A percentile compares a stretch with the other conserved stretches of the same genome.
These are phyloP conservation scores for Grammomys surdaster DNA, from an alignment of 2,113 vertebrate species.

Conservation along the genomic window DNA sequence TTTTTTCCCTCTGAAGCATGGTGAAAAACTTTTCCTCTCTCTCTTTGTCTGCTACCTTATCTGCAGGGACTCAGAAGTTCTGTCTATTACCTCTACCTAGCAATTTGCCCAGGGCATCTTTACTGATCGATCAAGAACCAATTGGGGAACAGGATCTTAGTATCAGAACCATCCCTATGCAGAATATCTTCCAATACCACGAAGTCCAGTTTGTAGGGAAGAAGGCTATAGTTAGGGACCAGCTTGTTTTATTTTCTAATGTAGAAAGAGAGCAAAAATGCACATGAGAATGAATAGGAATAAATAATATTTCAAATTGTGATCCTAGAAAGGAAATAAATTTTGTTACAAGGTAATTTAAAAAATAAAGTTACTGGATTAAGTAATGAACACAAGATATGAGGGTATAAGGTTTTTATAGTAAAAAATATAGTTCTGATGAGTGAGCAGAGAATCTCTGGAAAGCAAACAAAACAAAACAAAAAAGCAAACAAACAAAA, in stretches of 20 bases:
- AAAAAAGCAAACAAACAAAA: background rate
- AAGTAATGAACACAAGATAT: background rate
- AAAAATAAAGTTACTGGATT: background rate
- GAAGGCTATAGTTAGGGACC: background rate
- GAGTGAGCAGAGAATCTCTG: background rate
- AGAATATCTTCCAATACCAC: background rate
- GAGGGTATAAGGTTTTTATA: background rate
- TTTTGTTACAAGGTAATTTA: constrained; percentile 3
- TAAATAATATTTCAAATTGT: background rate
- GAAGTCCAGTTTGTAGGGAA: background rate
- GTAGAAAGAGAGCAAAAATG: background rate
- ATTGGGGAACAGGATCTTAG: too few relatives aligned
- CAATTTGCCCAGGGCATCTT: too few relatives aligned
- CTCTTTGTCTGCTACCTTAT: too few relatives aligned
- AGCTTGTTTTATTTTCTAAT: background rate
- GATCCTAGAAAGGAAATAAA: constrained; percentile 9
- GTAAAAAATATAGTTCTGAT: background rate
- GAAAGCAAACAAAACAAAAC: background rate
- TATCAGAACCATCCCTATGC: too few relatives aligned
- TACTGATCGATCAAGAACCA: too few relatives aligned
- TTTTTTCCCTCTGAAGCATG: too few relatives aligned
- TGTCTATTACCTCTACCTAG: too few relatives aligned
- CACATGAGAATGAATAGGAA: background rate
- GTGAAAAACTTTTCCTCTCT: too few relatives aligned
- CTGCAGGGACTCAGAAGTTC: too few relatives aligned